Conservation (phyloP, 2,113 vertebrate species). For the Sebastes schlegelii region DNA sequence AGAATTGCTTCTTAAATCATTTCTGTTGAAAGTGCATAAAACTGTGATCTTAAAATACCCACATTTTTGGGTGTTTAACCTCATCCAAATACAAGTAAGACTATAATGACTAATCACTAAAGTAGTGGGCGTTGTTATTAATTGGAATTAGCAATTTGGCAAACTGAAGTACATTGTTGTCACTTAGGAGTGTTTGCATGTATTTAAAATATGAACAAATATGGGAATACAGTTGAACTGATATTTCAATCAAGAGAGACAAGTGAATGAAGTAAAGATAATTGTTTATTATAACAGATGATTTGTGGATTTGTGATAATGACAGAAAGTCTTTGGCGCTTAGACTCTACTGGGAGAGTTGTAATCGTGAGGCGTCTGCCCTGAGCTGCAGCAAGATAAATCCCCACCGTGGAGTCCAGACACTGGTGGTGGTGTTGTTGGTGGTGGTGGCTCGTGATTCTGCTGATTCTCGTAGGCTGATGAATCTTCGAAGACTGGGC, state of each 20-base stretch:
- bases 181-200: background rate
- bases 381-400: too few relatives aligned
- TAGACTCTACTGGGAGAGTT: background rate
- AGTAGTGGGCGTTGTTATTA: background rate
- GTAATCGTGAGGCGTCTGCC: background rate
- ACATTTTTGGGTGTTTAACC: background rate
- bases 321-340: background rate
- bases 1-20: background rate
- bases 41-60: background rate
- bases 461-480: too few relatives aligned
- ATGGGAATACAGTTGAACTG: background rate
- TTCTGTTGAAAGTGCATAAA: slow-evolving; percentile 1
- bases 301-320: background rate
- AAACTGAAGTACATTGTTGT: background rate
- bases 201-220: background rate
- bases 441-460: too few relatives aligned
- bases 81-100: background rate
- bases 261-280: background rate
- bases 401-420: too few relatives aligned
- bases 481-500: too few relatives aligned
- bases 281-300: background rate
- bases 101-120: background rate
- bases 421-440: too few relatives aligned
- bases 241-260: background rate
- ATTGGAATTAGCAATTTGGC: background rate